A percentile compares a stretch with the other conserved stretches of the same genome.
Conservation (phyloP, 53 echinoderm and acorn worm species). For the Stichopus horrens region DNA sequence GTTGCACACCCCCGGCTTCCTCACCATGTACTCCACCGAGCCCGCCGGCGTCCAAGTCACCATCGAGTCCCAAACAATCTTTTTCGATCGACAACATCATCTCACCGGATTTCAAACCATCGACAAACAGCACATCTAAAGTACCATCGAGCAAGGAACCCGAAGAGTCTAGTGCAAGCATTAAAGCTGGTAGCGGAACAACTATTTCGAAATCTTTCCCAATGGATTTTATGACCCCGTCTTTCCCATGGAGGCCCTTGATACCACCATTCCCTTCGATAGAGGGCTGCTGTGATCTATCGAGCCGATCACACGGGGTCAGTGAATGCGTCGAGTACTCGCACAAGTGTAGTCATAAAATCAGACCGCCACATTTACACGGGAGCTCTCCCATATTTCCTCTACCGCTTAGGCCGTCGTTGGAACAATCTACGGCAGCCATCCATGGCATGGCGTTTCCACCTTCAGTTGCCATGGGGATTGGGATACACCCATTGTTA, state of each 20-base stretch:
- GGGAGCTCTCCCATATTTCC: constrained; percentile 75
- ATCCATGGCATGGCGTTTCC: constrained; percentile 32
- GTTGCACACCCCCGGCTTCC: constrained; percentile 54
- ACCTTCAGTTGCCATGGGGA: constrained; percentile 25
- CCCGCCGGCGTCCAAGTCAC: constrained; percentile 53
- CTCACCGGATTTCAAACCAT: constrained; percentile 91
- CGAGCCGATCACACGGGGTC: background rate
- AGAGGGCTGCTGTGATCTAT: constrained; percentile 24
- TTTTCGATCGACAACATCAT: constrained; percentile 99
- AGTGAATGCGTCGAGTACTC: constrained; percentile 23
- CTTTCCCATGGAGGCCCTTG: constrained; percentile 46
- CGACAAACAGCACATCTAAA: constrained; percentile 46
- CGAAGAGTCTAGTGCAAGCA: constrained; percentile 1
- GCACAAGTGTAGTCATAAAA: constrained; percentile 22
- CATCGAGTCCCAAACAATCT: constrained; percentile 78
- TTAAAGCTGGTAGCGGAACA: background rate
- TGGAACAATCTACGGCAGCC: constrained; percentile 23
- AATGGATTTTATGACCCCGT: constrained; percentile 47
- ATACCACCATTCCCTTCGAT: constrained; percentile 31
- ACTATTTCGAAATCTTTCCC: constrained; percentile 31
- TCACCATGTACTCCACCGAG: constrained; percentile 69
- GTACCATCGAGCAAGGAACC: background rate
- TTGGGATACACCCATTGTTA: constrained; percentile 34
- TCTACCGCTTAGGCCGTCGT: constrained; percentile 80
- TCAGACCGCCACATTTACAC: constrained; percentile 39